Evolutionary conservation across 1,140 invertebrate genomes (phyloP), one percentile per base, ranked within the genome.

Genomic region (Leptopilina boulardi): DNA sequence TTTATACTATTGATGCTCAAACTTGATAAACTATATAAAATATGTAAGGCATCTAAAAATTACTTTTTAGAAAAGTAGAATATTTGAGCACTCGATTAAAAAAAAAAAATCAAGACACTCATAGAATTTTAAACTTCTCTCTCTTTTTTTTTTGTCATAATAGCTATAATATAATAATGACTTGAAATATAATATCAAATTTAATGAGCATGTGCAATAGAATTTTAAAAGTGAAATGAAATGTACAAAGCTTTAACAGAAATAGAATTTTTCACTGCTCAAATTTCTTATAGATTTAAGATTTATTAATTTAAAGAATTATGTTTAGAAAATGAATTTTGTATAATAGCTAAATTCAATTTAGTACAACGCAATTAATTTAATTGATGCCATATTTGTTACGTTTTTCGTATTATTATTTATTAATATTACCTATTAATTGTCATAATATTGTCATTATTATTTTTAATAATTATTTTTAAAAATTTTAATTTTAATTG

Each of bases 1-100:
- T 70, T n/a, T 78, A 74, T 71, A 77, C 23, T 59, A 59, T 74
- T 77, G 54, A 76, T 77, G 73, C 74, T 77, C 77, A 81, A 81
- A 59, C 56, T 74, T 38, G 18, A 30, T 51, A 77, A 77, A 54
- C n/a, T n/a, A n/a, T n/a, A n/a, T n/a, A n/a, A n/a, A n/a, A n/a
- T n/a, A 71, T 5, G 11, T 34, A 66, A 66, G 26, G 15, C 26
- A 66, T 66, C 56, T 66, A 23, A n/a, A 30, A 66, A 30, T 59
- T 66, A 11, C 54, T 10, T 59, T 51, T 38, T 77, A 74, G 38
- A 47, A 71, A 71, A 74, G 15, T 70, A 74, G 42, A 47, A 51
- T 38, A 38, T 76, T 47, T 76, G 70, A 76, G 74, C 47, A 47
- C 21, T 70, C 23, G 23, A 66, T n/a, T 23, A 66, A 66, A n/a